Base-by-base conservation (phyloP, 1,140 invertebrate genomes). In the Drosophila erecta region DNA sequence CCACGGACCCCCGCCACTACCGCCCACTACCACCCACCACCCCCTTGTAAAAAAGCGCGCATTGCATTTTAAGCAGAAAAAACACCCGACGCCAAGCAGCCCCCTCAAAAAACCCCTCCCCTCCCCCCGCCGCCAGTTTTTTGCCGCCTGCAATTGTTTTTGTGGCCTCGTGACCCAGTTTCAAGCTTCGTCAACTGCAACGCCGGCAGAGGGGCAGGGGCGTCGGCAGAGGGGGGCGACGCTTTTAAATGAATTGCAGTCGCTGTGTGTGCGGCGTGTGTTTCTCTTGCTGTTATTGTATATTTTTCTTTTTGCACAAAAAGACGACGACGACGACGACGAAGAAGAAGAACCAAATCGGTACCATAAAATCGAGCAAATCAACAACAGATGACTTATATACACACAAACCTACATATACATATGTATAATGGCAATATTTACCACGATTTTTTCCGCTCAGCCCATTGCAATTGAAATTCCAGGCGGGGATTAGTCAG, bases 121-220 rank as follows among this genome's bases (percentile, higher is more conserved):
- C 24, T 24, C 50, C 56, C 40, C 58, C 30, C 54, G 15, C 17
- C 17, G 17, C 17, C 17, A 17, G 1, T 17, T n/a, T 56, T 53
- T 47, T 57, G 37, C 61, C 44, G 37, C 67, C 53, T 89, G 76
- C 83, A 90, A 91, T 90, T 90, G 80, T 90, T 90, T 84, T 89
- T 90, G 89, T 90, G 89, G 89, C 89, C 89, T 89, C 83, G 80
- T 90, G 89, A 90, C 89, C 89, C 55, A 90, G 74, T 90, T 90
- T 81, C 61, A 40, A 80, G 84, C 84, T 80, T 89, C 84, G 84
- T 89, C 79, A 80, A 89, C 84, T 89, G 84, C 84, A 89, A 77
- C 76, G 84, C 80, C 61, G 64, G 59, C 79, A 70, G 51, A 66
- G 50, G n/a, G 55, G 37, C 57, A 46, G 41, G 40, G 58, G 51